Evolutionary conservation across 1,140 invertebrate species (phyloP).

Genomic region (Thaumatotibia leucotreta): DNA sequence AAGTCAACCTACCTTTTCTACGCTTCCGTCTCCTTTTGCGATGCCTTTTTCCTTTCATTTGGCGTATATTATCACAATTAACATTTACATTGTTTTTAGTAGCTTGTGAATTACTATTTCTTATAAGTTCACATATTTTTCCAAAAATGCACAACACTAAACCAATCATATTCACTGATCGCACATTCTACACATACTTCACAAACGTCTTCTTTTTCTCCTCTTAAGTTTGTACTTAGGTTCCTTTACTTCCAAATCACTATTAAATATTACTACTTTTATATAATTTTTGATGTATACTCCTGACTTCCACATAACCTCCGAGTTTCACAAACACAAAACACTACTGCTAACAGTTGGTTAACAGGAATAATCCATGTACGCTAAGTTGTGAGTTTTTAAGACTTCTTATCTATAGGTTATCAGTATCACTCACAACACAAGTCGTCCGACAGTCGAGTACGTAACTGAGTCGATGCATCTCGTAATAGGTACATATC

Average conservation of each 20-base stretch:
- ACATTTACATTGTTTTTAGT: constrained; percentile 15
- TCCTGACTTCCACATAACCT: constrained; percentile 27
- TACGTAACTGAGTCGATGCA: constrained; percentile 31
- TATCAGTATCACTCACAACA: constrained; percentile 29
- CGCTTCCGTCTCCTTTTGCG: constrained; percentile 20
- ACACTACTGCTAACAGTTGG: background rate
- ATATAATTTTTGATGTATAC: constrained; percentile 10
- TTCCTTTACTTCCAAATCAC: constrained; percentile 14
- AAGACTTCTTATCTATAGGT: constrained; percentile 43
- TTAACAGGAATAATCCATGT: constrained; percentile 2
- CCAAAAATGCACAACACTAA: constrained; percentile 52
- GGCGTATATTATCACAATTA: constrained; percentile 18
- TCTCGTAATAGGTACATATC: constrained; percentile 18
- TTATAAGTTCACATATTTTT: constrained; percentile 46
- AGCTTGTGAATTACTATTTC: constrained; percentile 27
- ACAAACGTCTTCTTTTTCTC: constrained; percentile 40
- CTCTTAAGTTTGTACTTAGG: constrained; percentile 34
- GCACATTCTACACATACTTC: background rate
- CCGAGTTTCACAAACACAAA: background rate
- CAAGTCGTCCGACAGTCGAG: constrained; percentile 22
- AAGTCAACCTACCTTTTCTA: constrained; percentile 31
- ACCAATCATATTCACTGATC: constrained; percentile 46
- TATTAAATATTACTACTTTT: constrained; percentile 16
- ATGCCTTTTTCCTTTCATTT: constrained; percentile 21
- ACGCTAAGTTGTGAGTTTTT: constrained; percentile 18